Evolutionary conservation across 2,888 invertebrate species (phyloP).

Genomic region (Acanthosoma haemorrhoidale): DNA sequence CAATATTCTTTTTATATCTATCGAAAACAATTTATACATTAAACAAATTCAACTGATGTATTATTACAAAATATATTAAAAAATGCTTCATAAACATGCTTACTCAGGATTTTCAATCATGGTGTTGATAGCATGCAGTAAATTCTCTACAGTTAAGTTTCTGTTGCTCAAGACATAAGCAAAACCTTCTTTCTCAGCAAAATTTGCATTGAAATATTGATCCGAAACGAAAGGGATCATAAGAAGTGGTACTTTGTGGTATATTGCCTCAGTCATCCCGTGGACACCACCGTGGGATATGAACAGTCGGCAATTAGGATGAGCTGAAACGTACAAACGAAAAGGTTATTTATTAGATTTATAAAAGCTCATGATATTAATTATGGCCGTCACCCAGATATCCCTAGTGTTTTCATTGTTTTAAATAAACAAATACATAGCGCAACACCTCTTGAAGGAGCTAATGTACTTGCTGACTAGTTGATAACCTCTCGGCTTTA

Average conservation of each 20-base stretch:
- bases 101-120: background rate
- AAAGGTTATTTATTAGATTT: too few relatives aligned
- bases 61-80: background rate
- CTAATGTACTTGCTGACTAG: too few relatives aligned
- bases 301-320: slow-evolving; percentile 36
- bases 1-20: slow-evolving; percentile 36
- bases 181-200: slow-evolving; percentile 40
- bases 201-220: slow-evolving; percentile 46
- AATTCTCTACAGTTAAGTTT: background rate
- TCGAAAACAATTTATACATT: background rate
- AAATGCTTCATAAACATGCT: background rate
- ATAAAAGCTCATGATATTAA: too few relatives aligned
- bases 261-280: slow-evolving; percentile 48
- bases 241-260: slow-evolving; percentile 50
- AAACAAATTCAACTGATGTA: background rate
- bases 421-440: too few relatives aligned
- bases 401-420: too few relatives aligned
- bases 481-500: too few relatives aligned
- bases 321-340: slow-evolving; percentile 33
- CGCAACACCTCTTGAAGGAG: too few relatives aligned
- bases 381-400: too few relatives aligned
- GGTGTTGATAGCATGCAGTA: background rate
- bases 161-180: slow-evolving; percentile 1
- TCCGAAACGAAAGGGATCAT: slow-evolving; percentile 41
- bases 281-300: slow-evolving; percentile 37